Evolutionary conservation across 2,888 invertebrate species (phyloP), one percentile per base, ranked within the genome.

Genomic region (Andrena flavipes): DNA sequence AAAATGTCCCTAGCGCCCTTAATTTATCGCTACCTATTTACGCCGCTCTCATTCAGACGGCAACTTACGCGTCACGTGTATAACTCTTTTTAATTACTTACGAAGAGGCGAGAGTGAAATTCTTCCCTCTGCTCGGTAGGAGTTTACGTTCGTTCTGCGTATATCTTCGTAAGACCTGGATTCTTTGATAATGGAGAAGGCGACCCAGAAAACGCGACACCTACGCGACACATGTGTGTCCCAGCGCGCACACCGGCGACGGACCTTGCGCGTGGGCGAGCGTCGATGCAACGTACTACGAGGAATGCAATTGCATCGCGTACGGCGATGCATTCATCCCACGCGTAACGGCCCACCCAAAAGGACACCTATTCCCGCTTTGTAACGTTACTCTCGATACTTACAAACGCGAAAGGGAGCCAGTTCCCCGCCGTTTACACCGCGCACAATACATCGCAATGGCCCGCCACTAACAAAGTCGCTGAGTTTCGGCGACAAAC

Each of bases 121-220:
- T 85, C 76, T 60, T 74, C 64, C 75, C n/a, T 33, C 54, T 49
- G 60, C 64, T 72, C 74, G 70, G 62, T 63, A 73, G 49, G 70
- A 68, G 82, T 82, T 80, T 80, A 76, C 71, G 76, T 77, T 81
- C 87, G 60, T 75, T 86, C 75, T 72, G 49, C 82, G 60, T 82
- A 65, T 68, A 76, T 79, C 80, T 48, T 51, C 65, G 56, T 59
- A 63, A 73, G 73, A 68, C 69, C 76, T 59, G 85, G 75, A 87
- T 87, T 87, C 87, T 87, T 87, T 79, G 85, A 85, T 87, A 87
- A 87, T 81, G 70, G 87, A 83, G 75, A 83, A 60, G 80, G 72
- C 81, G 87, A 87, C 87, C 87, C 73, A 87, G 85, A 87, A 87
- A 87, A 67, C 71, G 23, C 74, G 67, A 68, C 76, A 79, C 70